Conservation (phyloP, 2,113 vertebrate species). For the Ophiodon elongatus region DNA sequence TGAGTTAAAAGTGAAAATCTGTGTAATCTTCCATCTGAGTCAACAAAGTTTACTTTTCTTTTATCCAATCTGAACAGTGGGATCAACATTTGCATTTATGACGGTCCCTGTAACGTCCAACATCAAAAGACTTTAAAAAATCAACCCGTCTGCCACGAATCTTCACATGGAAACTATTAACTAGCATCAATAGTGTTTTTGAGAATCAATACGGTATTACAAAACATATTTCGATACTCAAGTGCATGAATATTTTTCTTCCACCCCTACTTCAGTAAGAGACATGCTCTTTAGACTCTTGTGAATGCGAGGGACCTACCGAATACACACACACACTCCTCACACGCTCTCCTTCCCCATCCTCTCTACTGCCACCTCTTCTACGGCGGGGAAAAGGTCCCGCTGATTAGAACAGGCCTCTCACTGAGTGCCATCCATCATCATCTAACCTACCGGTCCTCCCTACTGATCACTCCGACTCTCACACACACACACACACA, state of each 20-base stretch:
- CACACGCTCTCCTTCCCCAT: conserved; percentile 20
- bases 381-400: conserved; percentile 71
- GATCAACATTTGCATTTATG: neutral
- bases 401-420: conserved; percentile 78
- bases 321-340: neutral
- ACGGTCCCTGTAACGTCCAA: neutral
- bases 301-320: neutral
- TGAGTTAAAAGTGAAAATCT: neutral
- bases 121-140: neutral
- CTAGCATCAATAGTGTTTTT: neutral
- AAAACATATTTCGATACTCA: neutral
- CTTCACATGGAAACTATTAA: neutral
- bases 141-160: neutral
- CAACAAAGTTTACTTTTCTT: too few species aligned
- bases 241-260: neutral
- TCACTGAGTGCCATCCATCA: conserved; percentile 75
- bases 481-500: conserved; percentile 30
- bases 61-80: too few species aligned
- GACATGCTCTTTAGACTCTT: neutral
- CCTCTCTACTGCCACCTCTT: conserved; percentile 56
- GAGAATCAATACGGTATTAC: neutral
- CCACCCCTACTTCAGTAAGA: neutral
- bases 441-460: conserved; percentile 69
- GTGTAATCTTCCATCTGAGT: neutral
- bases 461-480: conserved; percentile 63